Base-by-base conservation (phyloP, 2,797 vertebrate genomes). In the Falco peregrinus region DNA sequence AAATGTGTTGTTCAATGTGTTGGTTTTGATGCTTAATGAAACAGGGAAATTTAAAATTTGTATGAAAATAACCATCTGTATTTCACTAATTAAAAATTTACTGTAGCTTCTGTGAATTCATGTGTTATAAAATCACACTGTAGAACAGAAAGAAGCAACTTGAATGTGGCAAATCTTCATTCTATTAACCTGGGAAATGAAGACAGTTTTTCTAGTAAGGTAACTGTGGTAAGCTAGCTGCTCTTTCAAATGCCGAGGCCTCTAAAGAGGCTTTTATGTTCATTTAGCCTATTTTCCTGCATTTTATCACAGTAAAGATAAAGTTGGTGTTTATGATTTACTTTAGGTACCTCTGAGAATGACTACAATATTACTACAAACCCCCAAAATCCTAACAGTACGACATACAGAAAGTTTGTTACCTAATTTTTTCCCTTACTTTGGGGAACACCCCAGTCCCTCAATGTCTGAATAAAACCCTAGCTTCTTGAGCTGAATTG, bases 11-110 rank as follows among this genome's bases (percentile, higher is more conserved):
- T 15, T 5, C 29, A 6, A 71, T 84, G 41, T 77, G 50, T 83
- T 92, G n/a, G 8, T 50, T 86, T 85, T 93, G 35, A 31, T 87
- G 48, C 71, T 71, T 87, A 68, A 68, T 87, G 43, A 61, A 89
- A 24, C 10, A 89, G 53, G 35, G 60, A 64, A 70, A 69, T 48
- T 51, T 48, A 50, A 87, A 89, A 57, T 70, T 68, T 60, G 2
- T 60, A 47, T 77, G n/a, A 56, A 91, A 93, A 87, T 70, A 87
- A 20, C 64, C 29, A 43, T 86, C 79, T 86, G 25, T 45, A 53
- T 95, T 95, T 87, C 61, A 57, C 22, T 64, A 80, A 74, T 89
- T 79, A 91, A 84, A 81, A 88, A 45, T 57, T 67, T 50, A 28
- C 26, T 35, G 5, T 67, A 51, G 45, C n/a, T 78, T 83, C 50